Base-by-base conservation (phyloP, 1,140 invertebrate genomes). In the Diorhabda elongata region DNA sequence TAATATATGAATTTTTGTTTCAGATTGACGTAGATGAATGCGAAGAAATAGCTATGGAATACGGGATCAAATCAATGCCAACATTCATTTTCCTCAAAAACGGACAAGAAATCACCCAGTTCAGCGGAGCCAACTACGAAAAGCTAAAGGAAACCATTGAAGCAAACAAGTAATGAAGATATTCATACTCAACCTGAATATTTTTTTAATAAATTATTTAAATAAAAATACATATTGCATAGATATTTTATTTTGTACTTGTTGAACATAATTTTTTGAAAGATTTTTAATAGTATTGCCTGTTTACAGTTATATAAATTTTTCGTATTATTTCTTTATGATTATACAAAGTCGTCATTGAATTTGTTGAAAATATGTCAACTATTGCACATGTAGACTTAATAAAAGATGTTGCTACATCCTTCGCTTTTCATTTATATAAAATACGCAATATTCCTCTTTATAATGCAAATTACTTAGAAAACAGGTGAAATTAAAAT, bases 21-120 rank as follows among this genome's bases (percentile, higher is more conserved):
- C 79, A 96, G 93, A 89, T 95, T 41, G 94, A 97, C 83, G 94
- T 98, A 2, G 95, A 98, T 77, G 92, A 95, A 73, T 89, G 88
- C 77, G 93, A 94, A 78, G 93, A 95, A 26, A 82, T 96, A 64
- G 91, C 92, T 6, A 83, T 85, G 63, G 85, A 91, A 66, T 96
- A 95, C 82, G 86, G 90, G 72, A 90, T 98, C 73, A 86, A 85
- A 71, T 93, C 92, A 62, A 97, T 97, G 95, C 96, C 96, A 58
- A 97, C 95, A 1, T 98, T 98, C 81, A 81, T 96, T 42, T 96
- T 97, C 81, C 84, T 97, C 71, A 97, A 95, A 83, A 89, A 89
- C 74, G 83, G 85, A 47, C 77, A 87, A 78, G 87, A 88, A 79
- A 85, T 93, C 44, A 87, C 90, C 5, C 85, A 87, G 66, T 92